A percentile compares a stretch with the other conserved stretches of the same genome.
phyloP scores from a whole-genome alignment of 2,797 vertebrate species.

The Geotrypetes seraphini region DNA sequence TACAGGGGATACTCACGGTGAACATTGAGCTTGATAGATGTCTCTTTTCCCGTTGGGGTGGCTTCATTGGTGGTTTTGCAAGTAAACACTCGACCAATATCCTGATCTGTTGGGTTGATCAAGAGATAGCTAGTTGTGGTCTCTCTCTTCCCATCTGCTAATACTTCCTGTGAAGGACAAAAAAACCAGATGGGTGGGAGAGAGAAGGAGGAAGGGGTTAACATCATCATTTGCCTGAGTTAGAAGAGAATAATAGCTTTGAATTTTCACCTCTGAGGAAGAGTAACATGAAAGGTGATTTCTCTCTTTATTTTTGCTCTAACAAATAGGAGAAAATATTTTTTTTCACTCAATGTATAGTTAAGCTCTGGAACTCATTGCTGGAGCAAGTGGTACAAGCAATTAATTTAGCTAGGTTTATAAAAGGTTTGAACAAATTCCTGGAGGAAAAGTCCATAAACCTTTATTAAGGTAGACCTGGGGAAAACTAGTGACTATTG shows the following conservation, averaged over 20 bases:
- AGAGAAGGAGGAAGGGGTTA: not conserved
- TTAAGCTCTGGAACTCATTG: too few species aligned
- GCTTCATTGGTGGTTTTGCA: conserved; percentile 80
- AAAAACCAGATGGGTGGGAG: not conserved
- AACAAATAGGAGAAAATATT: too few species aligned
- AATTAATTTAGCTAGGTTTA: too few species aligned
- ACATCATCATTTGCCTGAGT: too few species aligned
- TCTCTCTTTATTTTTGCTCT: too few species aligned
- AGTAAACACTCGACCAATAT: conserved; percentile 75
- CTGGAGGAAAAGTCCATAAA: too few species aligned
- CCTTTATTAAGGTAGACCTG: too few species aligned
- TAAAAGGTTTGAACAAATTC: too few species aligned
- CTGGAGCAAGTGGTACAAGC: too few species aligned
- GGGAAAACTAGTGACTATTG: too few species aligned
- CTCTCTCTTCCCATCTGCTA: conserved; percentile 80
- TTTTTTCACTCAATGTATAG: too few species aligned
- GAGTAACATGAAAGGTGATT: not conserved
- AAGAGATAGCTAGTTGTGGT: conserved; percentile 77
- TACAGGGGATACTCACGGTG: conserved; percentile 88
- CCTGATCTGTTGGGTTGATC: conserved; percentile 72
- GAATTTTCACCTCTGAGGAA: not conserved
- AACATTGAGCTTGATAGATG: conserved; percentile 73
- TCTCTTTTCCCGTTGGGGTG: conserved; percentile 70
- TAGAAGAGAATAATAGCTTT: not conserved
- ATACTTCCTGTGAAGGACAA: conserved; percentile 59